These are phyloP conservation scores for Microcebus ravelobensis DNA, from an alignment of 2,113 vertebrate genomes.

Conservation along the genomic window DNA sequence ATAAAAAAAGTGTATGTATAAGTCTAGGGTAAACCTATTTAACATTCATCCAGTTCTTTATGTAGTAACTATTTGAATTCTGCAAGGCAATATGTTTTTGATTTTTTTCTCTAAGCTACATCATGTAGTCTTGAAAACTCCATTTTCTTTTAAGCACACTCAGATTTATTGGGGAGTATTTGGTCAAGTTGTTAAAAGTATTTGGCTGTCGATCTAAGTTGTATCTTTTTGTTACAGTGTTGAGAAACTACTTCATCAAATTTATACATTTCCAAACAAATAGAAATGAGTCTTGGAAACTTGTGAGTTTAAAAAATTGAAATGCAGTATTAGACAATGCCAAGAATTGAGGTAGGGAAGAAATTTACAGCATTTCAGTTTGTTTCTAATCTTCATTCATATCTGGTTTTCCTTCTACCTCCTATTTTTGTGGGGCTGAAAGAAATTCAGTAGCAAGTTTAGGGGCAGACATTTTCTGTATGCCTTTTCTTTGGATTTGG, in stretches of 20 bases:
- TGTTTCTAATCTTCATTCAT: not conserved
- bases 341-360: not conserved
- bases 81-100: not conserved
- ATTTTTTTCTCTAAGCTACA: not conserved
- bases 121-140: not conserved
- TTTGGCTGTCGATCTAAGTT: not conserved
- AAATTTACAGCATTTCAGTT: not conserved
- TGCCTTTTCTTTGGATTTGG: not conserved
- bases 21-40: not conserved
- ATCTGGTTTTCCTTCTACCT: not conserved
- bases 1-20: too few relatives aligned
- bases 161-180: not conserved
- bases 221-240: not conserved
- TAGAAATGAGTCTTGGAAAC: slow-evolving; percentile 28
- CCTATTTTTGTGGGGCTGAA: not conserved
- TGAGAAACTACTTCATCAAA: not conserved
- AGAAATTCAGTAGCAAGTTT: not conserved
- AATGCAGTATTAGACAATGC: not conserved
- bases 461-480: not conserved
- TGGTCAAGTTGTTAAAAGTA: not conserved
- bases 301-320: not conserved
- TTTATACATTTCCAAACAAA: not conserved
- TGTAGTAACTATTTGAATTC: not conserved
- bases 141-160: slow-evolving; percentile 20
- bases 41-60: not conserved